Base-by-base conservation (phyloP, 1,140 invertebrate species). In the Odontomachus brunneus region DNA sequence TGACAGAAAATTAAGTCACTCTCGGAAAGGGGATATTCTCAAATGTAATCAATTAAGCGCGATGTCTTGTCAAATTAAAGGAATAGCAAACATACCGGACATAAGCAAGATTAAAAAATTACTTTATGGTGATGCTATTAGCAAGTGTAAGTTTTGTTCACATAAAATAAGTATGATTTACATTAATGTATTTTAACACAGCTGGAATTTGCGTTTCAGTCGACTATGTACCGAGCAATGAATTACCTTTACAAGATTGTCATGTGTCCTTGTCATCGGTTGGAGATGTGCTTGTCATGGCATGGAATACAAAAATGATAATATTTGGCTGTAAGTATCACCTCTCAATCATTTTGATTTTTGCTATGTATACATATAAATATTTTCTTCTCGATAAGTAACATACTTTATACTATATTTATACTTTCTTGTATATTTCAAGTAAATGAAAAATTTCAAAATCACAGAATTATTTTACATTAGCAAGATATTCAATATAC, bases 61-160 rank as follows among this genome's bases (percentile, higher is more conserved):
- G 89, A 96, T 96, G 96, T 95, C 95, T 75, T 97, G 96, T 92
- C 95, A 96, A 94, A 95, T 97, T 72, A 96, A 96, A 94, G 93
- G 95, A 91, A 95, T 96, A 89, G 96, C 96, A 22, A 95, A 95
- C 89, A 95, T 97, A 89, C 93, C 94, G 73, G 95, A 97, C 94
- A 95, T 96, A 88, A 92, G 93, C 11, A 95, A 94, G 88, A 94
- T 92, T 73, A 95, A 91, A 89, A 89, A 93, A 85, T 90, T 90
- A n/a, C 76, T 89, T 66, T 53, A 88, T 15, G 62, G 76, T 3
- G 73, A 86, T 74, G 33, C 69, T 19, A 71, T 75, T 71, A 74
- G 66, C n/a, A 91, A 85, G 89, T 89, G 91, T 92, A 67, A 91
- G 90, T 86, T 65, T 63, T 85, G 65, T 48, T 62, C 3, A 33